These are phyloP conservation scores for Xyrauchen texanus DNA, from an alignment of 2,113 vertebrate species.

Conservation along the genomic window DNA sequence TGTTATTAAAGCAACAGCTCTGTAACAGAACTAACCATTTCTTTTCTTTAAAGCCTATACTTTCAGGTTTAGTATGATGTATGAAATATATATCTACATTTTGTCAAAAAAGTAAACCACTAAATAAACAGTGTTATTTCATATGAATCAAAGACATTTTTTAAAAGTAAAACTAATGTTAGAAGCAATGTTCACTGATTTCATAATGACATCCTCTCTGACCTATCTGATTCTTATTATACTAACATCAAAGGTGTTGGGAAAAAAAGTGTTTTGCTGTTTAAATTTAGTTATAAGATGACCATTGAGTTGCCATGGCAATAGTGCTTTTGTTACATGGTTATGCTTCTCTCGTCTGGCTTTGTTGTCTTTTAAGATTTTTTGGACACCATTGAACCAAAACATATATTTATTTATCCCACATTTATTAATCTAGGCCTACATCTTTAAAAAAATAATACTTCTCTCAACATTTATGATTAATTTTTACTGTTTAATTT, in stretches of 20 bases:
- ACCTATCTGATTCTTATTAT: neutral
- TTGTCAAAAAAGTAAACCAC: too few relatives aligned
- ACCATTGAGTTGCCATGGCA: slow-evolving; percentile 39
- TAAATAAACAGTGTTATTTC: too few relatives aligned
- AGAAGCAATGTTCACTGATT: neutral
- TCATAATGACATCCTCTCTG: neutral
- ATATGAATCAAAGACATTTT: neutral
- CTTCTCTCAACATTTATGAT: neutral
- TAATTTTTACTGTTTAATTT: slow-evolving; percentile 19
- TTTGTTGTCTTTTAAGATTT: slow-evolving; percentile 16
- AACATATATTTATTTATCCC: neutral
- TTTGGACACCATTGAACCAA: neutral
- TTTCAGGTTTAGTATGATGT: neutral
- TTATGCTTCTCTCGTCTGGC: neutral
- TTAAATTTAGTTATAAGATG: slow-evolving; percentile 12
- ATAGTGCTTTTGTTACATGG: slow-evolving; percentile 18
- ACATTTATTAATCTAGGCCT: neutral
- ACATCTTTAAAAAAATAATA: neutral
- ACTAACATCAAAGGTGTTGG: slow-evolving; percentile 14
- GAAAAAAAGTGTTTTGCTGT: slow-evolving; percentile 7
- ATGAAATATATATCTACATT: neutral
- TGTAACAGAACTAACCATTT: too few relatives aligned
- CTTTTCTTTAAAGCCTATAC: too few relatives aligned
- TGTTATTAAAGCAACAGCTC: too few relatives aligned
- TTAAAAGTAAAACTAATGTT: neutral